Evolutionary conservation across 2,888 invertebrate species (phyloP).

Genomic region (Clanis bilineata): DNA sequence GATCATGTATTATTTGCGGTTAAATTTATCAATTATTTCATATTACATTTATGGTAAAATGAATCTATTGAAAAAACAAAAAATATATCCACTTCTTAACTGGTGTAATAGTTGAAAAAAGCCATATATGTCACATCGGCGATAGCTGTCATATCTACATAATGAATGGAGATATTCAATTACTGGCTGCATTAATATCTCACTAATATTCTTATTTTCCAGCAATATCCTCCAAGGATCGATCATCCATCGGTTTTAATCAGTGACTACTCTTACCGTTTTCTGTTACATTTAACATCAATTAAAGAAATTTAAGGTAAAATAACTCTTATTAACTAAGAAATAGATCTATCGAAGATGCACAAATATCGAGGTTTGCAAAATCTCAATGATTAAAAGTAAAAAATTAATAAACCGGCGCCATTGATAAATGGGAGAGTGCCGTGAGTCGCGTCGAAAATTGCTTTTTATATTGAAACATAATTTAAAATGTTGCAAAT

Average conservation of each 20-base stretch:
- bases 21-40: no score
- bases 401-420: constrained; percentile 31
- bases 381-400: constrained; percentile 30
- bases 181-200: neutral
- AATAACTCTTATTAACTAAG: neutral
- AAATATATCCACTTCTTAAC: no score
- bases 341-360: neutral
- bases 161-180: constrained; percentile 10
- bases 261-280: constrained; percentile 11
- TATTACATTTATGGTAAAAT: no score
- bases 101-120: neutral
- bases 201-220: constrained; percentile 4
- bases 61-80: no score
- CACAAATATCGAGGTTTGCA: neutral
- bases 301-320: neutral
- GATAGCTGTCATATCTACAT: neutral
- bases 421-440: constrained; percentile 18
- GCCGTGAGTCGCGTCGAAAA: constrained; percentile 21
- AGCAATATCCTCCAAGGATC: constrained; percentile 6
- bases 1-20: no score
- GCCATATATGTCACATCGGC: no score
- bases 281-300: neutral
- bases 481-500: neutral
- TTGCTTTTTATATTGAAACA: constrained; percentile 8
- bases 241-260: constrained; percentile 3